phyloP scores from a whole-genome alignment of 2,113 vertebrate genomes.

The Oreochromis spilurus region DNA sequence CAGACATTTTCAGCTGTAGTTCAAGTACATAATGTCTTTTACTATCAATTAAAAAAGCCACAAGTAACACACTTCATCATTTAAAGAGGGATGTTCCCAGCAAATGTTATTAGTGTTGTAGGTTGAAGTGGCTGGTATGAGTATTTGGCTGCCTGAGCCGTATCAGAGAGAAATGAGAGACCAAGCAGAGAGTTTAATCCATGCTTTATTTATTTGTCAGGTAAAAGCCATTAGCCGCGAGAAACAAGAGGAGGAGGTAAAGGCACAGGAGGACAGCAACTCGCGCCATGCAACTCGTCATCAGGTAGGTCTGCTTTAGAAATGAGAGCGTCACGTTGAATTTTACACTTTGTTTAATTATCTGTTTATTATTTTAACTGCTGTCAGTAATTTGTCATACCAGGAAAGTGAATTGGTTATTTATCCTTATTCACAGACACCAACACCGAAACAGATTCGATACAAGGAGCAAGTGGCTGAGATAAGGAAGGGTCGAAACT shows the following conservation, averaged over 20 bases:
- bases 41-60: not conserved
- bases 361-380: not conserved
- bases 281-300: conserved; percentile 92
- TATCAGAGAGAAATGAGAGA: not conserved
- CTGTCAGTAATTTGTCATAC: not conserved
- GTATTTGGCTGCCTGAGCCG: not conserved
- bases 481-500: conserved; percentile 92
- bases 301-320: conserved; percentile 75
- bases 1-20: not conserved
- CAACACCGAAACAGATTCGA: conserved; percentile 87
- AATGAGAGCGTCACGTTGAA: not conserved
- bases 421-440: conserved; percentile 71
- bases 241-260: conserved; percentile 93
- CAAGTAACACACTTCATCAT: not conserved
- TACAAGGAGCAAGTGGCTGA: conserved; percentile 98
- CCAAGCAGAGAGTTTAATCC: not conserved
- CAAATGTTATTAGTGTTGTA: not conserved
- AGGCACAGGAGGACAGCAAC: conserved; percentile 90
- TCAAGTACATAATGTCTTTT: not conserved
- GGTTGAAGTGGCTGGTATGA: not conserved
- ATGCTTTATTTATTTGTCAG: conserved; percentile 55
- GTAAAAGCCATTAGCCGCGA: conserved; percentile 94
- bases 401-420: not conserved
- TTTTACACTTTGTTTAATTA: not conserved
- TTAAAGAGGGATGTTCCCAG: not conserved